Base-by-base conservation (phyloP, 2,113 vertebrate species). In the Hystrix brachyura region DNA sequence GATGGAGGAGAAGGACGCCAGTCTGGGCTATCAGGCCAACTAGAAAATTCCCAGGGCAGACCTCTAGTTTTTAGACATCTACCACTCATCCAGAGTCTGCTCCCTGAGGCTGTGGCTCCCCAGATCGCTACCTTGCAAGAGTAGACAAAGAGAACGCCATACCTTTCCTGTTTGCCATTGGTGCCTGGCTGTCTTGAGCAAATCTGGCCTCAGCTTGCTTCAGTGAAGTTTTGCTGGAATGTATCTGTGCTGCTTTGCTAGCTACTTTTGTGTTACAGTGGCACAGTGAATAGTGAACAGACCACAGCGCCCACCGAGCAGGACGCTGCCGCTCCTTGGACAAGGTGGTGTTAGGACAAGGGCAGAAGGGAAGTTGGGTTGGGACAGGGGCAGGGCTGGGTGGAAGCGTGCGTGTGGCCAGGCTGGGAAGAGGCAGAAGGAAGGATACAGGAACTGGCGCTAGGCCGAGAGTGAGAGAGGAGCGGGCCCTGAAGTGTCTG, bases 371-470 rank as follows among this genome's bases (percentile, higher is more conserved):
- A 80, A 53, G 85, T 6, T 27, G 60, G 72, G 3, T 29, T 29
- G 23, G 18, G 48, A 7, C 14, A 12, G 34, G 69, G 53, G 1
- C 2, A 25, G 29, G 11, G 19, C n/a, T 19, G 1, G 29, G 34
- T 15, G 69, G 57, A 43, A 48, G 69, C 2, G 13, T 14, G 46
- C 29, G 2, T 0, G 2, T 0, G 55, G 60, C 60, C 27, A 29
- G 4, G 1, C 9, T 55, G 48, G 79, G 79, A 60, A 48, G 60
- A 38, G 27, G 9, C 3, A 17, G 64, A 60, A 81, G 9, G 74
- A 43, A 15, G 69, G 78, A 13, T 2, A 0, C 2, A 3, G 48
- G 9, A 10, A 32, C 32, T 65, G 48, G 65, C 46, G 0, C 3
- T 19, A 43, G 38, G 38, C 38, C 38, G 38, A 38, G 38, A 38